A percentile compares a stretch with the other conserved stretches of the same genome.
Evolutionary conservation across 1,140 invertebrate species (phyloP).

Genomic region (Kradibia gibbosae): DNA sequence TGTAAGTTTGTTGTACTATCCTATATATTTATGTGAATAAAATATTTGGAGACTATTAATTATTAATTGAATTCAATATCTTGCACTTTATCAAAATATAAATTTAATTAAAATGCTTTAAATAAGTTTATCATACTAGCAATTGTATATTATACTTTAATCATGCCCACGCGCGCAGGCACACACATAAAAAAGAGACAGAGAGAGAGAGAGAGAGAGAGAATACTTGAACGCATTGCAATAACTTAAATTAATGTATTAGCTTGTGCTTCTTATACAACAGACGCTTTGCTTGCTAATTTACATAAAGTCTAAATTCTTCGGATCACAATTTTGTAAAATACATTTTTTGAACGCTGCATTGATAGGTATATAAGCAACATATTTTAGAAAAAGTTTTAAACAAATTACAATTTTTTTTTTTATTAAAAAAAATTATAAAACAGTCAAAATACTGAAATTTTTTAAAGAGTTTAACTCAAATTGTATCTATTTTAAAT

Average conservation of each 20-base stretch:
- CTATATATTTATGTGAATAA: not conserved
- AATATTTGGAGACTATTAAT: not conserved
- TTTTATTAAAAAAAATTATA: no score
- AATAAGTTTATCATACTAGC: not conserved
- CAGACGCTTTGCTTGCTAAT: slow-evolving; percentile 22
- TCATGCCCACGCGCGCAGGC: no score
- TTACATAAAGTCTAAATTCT: slow-evolving; percentile 22
- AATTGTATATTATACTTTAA: not conserved
- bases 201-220: no score
- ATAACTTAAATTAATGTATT: slow-evolving; percentile 6
- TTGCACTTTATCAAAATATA: not conserved
- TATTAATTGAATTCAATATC: not conserved
- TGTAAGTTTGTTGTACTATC: not conserved
- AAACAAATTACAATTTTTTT: no score
- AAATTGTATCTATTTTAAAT: no score
- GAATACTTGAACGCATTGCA: not conserved
- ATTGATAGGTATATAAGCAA: no score
- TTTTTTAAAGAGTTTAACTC: no score
- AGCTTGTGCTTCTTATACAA: slow-evolving; percentile 24
- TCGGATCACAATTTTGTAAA: not conserved
- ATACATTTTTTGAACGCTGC: not conserved
- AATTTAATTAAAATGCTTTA: not conserved
- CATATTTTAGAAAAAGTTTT: no score
- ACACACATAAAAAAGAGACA: no score
- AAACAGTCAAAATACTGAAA: no score